These are phyloP conservation scores for Molossus molossus DNA, from an alignment of 2,797 vertebrate species.

Conservation along the genomic window DNA sequence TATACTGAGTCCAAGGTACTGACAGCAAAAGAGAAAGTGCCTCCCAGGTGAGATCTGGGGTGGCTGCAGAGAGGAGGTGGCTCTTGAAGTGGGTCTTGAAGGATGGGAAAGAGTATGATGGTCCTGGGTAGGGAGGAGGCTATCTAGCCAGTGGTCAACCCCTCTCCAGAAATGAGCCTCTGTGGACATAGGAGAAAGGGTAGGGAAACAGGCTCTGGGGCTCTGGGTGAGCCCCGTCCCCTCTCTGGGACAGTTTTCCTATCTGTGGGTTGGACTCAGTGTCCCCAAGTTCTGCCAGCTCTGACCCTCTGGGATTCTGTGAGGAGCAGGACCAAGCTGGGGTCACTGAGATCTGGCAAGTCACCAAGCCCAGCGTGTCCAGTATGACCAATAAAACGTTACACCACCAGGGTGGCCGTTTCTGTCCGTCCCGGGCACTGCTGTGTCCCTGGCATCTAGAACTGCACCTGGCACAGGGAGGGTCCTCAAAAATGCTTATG, in stretches of 20 bases:
- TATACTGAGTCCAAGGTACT: background rate
- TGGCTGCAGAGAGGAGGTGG: background rate
- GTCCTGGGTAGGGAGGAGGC: background rate
- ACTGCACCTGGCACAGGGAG: background rate
- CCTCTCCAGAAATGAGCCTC: background rate
- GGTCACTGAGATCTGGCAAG: background rate
- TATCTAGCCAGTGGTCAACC: background rate
- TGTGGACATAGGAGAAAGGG: background rate
- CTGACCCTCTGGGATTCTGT: background rate
- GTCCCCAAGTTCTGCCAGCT: background rate
- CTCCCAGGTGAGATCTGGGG: background rate
- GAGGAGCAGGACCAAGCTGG: background rate
- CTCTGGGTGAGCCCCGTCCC: background rate
- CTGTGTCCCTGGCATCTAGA: background rate
- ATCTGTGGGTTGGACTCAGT: background rate
- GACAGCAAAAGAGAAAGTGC: background rate
- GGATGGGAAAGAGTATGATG: background rate
- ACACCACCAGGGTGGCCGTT: rapidly evolving
- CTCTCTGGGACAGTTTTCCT: background rate
- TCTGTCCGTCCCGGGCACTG: background rate
- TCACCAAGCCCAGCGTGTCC: background rate
- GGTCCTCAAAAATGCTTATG: background rate
- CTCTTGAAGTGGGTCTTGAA: background rate
- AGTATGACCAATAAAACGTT: rapidly evolving
- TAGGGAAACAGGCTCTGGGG: background rate